Conservation (phyloP, 2,113 vertebrate genomes). For the Heloderma charlesbogerti region DNA sequence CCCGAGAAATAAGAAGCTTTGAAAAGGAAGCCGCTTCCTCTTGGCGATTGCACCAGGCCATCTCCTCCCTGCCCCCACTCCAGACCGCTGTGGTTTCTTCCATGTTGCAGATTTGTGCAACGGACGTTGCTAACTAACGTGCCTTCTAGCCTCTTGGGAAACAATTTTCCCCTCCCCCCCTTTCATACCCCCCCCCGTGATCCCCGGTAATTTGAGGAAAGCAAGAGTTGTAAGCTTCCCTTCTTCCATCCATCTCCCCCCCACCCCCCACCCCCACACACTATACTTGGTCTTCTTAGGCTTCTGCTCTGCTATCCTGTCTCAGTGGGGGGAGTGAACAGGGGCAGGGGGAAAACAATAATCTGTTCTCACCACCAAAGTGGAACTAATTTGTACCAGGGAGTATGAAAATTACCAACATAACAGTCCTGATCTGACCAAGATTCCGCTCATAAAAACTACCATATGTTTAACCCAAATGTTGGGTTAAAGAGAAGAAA, state of each 20-base stretch:
- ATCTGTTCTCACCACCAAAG: not conserved
- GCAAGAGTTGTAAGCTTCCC: not conserved
- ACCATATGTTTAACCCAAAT: not conserved
- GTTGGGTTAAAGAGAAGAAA: not conserved
- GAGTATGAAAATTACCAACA: not conserved
- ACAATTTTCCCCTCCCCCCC: not conserved
- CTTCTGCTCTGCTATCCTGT: not conserved
- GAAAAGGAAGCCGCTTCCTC: not conserved
- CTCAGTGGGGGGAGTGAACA: not conserved
- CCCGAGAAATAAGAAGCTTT: constrained; percentile 8
- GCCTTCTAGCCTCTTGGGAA: constrained; percentile 31
- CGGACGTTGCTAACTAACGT: not conserved
- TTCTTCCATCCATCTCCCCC: no score
- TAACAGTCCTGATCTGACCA: not conserved
- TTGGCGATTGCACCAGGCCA: constrained; percentile 9
- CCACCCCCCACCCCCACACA: no score
- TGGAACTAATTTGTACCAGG: not conserved
- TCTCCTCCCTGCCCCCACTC: not conserved
- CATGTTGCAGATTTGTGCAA: constrained; percentile 16
- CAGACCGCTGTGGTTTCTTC: constrained; percentile 17
- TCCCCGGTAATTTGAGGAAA: not conserved
- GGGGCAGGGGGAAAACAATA: no score
- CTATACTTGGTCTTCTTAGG: not conserved
- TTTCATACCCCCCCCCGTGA: not conserved
- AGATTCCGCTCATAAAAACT: not conserved